phyloP scores from a whole-genome alignment of 2,797 vertebrate species.

The Onychomys leucogaster region DNA sequence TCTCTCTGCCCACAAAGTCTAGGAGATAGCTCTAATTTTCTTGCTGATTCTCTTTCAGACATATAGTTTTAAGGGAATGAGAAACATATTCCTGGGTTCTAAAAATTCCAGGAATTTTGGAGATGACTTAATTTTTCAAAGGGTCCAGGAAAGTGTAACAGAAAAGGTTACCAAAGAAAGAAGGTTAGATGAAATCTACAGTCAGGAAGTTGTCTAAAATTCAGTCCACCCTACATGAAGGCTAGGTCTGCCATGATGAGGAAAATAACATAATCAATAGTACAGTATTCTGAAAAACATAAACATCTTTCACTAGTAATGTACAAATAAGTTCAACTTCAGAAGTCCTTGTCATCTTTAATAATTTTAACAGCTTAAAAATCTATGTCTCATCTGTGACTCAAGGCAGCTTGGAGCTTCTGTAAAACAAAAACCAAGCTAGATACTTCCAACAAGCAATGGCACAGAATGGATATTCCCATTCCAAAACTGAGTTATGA shows the following conservation, averaged over 20 bases:
- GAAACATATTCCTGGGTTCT: neutral
- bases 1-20: neutral
- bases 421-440: neutral
- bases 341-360: no score
- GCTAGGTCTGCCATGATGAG: neutral
- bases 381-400: no score
- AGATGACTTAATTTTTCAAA: neutral
- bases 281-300: neutral
- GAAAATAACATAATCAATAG: neutral
- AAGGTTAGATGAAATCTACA: fast-evolving
- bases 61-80: neutral
- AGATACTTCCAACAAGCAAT: neutral
- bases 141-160: neutral
- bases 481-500: neutral
- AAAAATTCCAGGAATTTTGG: neutral
- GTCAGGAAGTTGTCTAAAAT: neutral
- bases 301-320: neutral
- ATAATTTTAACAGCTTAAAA: neutral
- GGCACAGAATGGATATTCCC: neutral
- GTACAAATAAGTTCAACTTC: neutral
- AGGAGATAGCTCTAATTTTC: neutral
- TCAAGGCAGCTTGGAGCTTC: neutral
- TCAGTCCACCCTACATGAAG: neutral
- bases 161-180: neutral
- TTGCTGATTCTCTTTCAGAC: neutral